These are phyloP conservation scores for Podarcis siculus DNA, from an alignment of 2,797 vertebrate genomes.

Conservation along the genomic window DNA sequence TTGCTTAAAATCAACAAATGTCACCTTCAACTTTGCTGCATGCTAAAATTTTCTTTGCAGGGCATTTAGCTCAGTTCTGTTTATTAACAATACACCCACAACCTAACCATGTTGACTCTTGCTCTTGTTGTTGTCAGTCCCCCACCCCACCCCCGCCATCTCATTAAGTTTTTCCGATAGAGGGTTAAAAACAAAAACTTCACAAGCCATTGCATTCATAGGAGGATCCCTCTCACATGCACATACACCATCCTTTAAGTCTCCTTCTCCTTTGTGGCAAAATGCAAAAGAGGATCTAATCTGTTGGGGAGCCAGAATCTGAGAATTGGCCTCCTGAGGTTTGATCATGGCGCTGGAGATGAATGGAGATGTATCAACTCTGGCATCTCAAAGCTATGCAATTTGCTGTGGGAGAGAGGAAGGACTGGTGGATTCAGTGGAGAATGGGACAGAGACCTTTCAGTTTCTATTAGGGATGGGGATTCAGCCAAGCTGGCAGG, in stretches of 20 bases:
- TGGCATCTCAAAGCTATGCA: slow-evolving; percentile 58
- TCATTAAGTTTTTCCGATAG: too few species aligned
- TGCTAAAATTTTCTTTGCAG: too few species aligned
- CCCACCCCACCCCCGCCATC: too few species aligned
- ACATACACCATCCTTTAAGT: slow-evolving; percentile 79
- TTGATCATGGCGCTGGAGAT: slow-evolving; percentile 43
- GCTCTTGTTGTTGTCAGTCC: neutral
- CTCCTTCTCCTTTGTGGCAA: slow-evolving; percentile 82
- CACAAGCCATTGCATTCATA: neutral
- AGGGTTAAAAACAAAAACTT: neutral
- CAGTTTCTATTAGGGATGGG: neutral
- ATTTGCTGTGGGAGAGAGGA: slow-evolving; percentile 51
- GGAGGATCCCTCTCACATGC: neutral
- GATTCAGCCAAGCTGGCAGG: neutral
- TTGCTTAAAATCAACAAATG: too few species aligned
- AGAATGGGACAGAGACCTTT: slow-evolving; percentile 38
- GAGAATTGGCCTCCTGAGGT: slow-evolving; percentile 58
- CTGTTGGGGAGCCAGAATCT: slow-evolving; percentile 82
- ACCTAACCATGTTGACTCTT: too few species aligned
- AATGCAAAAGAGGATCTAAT: slow-evolving; percentile 79
- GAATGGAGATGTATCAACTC: slow-evolving; percentile 53
- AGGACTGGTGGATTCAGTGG: slow-evolving; percentile 38
- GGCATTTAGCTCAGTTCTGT: too few species aligned
- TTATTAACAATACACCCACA: too few species aligned
- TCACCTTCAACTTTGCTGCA: too few species aligned